A percentile compares a stretch with the other conserved stretches of the same genome.
These are phyloP conservation scores for Drosophila elegans DNA, from an alignment of 1,140 invertebrate genomes.

Conservation along the genomic window DNA sequence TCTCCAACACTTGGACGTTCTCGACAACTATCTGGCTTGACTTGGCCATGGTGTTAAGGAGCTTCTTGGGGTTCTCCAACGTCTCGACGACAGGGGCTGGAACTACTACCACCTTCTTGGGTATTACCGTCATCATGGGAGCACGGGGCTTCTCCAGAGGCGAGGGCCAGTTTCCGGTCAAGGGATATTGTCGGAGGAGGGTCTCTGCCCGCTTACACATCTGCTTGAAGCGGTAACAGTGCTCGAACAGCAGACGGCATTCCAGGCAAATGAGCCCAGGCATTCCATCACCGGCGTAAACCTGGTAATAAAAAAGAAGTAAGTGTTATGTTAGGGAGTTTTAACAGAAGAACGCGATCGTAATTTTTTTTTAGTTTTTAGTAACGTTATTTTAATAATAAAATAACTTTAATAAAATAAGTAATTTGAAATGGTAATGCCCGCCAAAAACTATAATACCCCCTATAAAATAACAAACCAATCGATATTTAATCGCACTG, in stretches of 20 bases:
- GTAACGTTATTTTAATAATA: neutral
- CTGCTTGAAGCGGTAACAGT: constrained; percentile 90
- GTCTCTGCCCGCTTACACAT: constrained; percentile 91
- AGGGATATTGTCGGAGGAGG: constrained; percentile 88
- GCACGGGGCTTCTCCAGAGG: constrained; percentile 85
- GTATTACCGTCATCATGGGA: constrained; percentile 53
- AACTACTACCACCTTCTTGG: constrained; percentile 2
- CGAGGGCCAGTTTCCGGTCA: constrained; percentile 87
- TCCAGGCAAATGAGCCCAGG: constrained; percentile 89
- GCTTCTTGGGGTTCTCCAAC: constrained; percentile 17
- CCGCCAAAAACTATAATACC: neutral
- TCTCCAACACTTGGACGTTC: constrained; percentile 54
- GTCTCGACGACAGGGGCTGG: neutral
- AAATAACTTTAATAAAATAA: neutral
- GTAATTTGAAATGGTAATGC: too few species aligned
- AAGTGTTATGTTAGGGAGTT: too few species aligned
- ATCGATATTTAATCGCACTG: neutral
- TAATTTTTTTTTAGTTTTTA: too few species aligned
- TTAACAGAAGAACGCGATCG: too few species aligned
- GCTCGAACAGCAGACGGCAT: constrained; percentile 88
- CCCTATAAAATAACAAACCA: neutral
- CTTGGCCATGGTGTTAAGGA: constrained; percentile 62
- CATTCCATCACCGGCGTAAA: constrained; percentile 90
- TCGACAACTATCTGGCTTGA: constrained; percentile 44
- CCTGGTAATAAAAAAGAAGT: constrained; percentile 85